phyloP scores from a whole-genome alignment of 2,797 vertebrate species.

The Streptopelia turtur region DNA sequence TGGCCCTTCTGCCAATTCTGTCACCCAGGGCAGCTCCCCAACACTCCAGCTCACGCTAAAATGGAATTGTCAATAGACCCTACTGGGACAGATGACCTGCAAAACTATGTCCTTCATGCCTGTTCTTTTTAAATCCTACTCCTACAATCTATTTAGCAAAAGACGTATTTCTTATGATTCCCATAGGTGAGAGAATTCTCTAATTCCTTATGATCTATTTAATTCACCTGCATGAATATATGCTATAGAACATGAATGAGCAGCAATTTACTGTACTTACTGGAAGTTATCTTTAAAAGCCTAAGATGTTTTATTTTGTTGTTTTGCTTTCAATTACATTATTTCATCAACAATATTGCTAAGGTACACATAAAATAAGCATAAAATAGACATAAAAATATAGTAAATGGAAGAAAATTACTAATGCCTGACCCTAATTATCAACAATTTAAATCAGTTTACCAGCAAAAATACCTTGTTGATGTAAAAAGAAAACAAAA shows the following conservation, averaged over 20 bases:
- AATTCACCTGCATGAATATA: not conserved
- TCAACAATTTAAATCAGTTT: not conserved
- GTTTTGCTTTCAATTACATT: not conserved
- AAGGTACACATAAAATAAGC: not conserved
- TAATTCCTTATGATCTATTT: not conserved
- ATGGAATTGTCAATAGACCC: not conserved
- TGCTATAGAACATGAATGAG: not conserved
- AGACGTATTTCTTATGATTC: not conserved
- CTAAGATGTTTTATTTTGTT: not conserved
- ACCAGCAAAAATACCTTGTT: not conserved
- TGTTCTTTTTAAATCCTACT: not conserved
- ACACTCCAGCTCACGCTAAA: not conserved
- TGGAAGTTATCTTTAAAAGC: not conserved
- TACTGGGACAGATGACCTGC: not conserved
- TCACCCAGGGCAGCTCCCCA: not conserved
- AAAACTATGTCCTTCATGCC: not conserved
- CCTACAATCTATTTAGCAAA: not conserved
- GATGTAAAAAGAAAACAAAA: not conserved
- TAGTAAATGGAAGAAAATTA: not conserved
- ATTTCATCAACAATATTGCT: not conserved
- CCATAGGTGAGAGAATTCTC: not conserved
- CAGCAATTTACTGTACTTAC: not conserved
- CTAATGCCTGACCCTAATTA: not conserved
- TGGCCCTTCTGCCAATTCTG: fast-evolving
- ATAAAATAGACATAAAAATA: not conserved